A percentile compares a stretch with the other conserved stretches of the same genome.
These are phyloP conservation scores for Collichthys lucidus DNA, from an alignment of 2,113 vertebrate genomes.

Conservation along the genomic window DNA sequence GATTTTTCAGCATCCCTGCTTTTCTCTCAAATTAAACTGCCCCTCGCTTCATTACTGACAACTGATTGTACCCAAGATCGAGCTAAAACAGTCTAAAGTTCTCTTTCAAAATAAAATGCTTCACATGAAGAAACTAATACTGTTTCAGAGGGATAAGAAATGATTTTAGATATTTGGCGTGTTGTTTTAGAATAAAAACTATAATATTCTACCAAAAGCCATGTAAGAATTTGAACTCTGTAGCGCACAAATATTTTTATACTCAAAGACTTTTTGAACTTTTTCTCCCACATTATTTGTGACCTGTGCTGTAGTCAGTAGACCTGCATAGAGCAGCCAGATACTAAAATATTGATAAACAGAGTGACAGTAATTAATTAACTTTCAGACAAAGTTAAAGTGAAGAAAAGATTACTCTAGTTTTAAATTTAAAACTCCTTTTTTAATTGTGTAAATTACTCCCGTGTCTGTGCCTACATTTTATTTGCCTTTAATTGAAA, in stretches of 20 bases:
- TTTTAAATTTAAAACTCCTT: not conserved
- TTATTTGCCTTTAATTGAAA: not conserved
- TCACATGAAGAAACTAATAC: not conserved
- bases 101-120: not conserved
- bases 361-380: not conserved
- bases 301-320: not conserved
- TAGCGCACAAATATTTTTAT: not conserved
- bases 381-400: not conserved
- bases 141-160: not conserved
- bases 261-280: not conserved
- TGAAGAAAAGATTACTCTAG: not conserved
- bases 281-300: not conserved
- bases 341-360: constrained; percentile 15
- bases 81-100: not conserved
- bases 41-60: not conserved
- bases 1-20: not conserved
- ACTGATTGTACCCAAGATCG: not conserved
- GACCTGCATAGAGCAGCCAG: not conserved
- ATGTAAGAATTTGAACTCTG: not conserved
- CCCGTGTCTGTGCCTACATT: not conserved
- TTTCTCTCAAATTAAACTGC: not conserved
- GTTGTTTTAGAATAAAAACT: not conserved
- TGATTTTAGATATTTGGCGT: not conserved
- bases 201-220: not conserved
- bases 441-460: not conserved